Conservation (phyloP, 2,113 vertebrate genomes). For the Urocitellus parryii region DNA sequence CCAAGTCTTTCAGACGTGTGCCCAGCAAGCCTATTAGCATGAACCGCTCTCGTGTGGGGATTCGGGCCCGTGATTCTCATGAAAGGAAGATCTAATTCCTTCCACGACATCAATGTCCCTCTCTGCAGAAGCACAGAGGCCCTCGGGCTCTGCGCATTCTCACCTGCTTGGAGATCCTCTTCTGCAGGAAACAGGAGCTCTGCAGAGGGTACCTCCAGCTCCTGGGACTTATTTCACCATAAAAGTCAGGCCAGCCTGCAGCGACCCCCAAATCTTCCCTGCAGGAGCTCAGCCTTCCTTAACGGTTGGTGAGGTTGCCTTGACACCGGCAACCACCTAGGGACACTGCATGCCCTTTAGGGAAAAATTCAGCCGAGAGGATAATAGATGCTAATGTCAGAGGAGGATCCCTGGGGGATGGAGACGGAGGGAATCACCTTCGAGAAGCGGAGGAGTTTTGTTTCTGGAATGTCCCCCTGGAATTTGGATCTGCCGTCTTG, state of each 20-base stretch:
- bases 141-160: background rate
- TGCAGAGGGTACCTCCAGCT: accelerated
- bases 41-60: background rate
- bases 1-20: accelerated
- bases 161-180: background rate
- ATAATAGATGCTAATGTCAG: slow-evolving; percentile 51
- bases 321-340: background rate
- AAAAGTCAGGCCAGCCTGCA: background rate
- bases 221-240: background rate
- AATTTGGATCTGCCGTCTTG: background rate
- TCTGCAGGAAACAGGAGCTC: background rate
- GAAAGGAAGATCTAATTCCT: slow-evolving; percentile 37
- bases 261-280: accelerated
- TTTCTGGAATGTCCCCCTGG: background rate
- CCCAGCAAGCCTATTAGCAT: accelerated
- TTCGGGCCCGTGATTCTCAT: background rate
- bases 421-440: background rate
- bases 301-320: background rate
- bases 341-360: background rate
- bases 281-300: background rate
- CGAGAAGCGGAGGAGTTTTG: background rate
- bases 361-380: slow-evolving; percentile 57
- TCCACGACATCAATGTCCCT: no score
- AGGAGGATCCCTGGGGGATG: background rate
- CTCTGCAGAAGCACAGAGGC: background rate